phyloP scores from a whole-genome alignment of 2,113 vertebrate genomes.

The Silurus glanis region DNA sequence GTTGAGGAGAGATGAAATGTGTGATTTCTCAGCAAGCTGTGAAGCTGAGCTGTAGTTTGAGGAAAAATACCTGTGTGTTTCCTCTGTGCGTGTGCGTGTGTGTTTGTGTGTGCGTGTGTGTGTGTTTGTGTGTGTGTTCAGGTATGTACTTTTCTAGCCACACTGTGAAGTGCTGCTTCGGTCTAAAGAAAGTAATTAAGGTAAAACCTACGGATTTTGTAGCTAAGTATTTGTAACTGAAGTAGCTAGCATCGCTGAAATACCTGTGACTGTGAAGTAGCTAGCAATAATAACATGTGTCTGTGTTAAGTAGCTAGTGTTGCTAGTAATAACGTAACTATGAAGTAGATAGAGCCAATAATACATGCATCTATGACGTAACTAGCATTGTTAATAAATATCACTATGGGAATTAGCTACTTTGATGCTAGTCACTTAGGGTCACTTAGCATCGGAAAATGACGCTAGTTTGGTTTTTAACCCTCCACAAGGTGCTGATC shows the following conservation, averaged over 20 bases:
- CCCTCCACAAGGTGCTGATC: neutral
- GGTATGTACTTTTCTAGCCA: slow-evolving; percentile 44
- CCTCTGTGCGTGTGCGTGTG: neutral
- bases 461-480: too few species aligned
- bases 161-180: slow-evolving; percentile 43
- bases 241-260: neutral
- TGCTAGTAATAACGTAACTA: neutral
- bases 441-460: slow-evolving; percentile 6
- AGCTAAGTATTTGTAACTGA: neutral
- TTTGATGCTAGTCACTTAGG: neutral
- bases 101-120: slow-evolving; percentile 17
- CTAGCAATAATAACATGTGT: neutral
- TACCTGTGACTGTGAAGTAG: neutral
- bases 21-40: slow-evolving; percentile 39
- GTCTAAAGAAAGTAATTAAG: slow-evolving; percentile 21
- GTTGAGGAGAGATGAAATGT: slow-evolving; percentile 7
- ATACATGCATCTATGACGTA: too few species aligned
- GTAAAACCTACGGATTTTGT: neutral
- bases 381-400: too few species aligned
- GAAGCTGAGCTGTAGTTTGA: slow-evolving; percentile 34
- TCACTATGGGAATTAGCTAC: too few species aligned
- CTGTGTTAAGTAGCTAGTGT: neutral
- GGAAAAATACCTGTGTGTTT: slow-evolving; percentile 26
- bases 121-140: neutral
- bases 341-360: too few species aligned